Base-by-base conservation (phyloP, 2,888 invertebrate genomes). In the Athalia rosae region DNA sequence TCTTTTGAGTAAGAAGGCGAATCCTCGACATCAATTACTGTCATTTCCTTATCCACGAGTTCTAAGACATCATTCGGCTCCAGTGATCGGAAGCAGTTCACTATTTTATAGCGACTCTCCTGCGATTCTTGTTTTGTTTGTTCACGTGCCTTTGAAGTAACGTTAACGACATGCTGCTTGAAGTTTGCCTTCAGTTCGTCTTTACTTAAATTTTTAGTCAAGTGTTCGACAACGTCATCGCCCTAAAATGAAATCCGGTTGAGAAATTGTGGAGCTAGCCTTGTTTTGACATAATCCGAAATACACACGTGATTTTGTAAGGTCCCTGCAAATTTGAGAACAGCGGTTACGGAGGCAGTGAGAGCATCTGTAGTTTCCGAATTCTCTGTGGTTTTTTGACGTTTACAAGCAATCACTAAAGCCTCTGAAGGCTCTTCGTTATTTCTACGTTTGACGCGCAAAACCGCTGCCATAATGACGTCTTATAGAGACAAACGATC, bases 271-370 rank as follows among this genome's bases (percentile, higher is more conserved):
- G 9, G 3, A 28, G 13, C 4, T 66, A 8, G 15, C 8, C 28
- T 50, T 28, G 2, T 9, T 11, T n/a, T 4, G 53, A 77, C 50
- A 78, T 78, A 47, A 69, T 41, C 53, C 41, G 43, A 2, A 41
- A n/a, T 63, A 78, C 79, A 85, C 90, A 95, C 95, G 91, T 93
- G 93, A 85, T 92, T 92, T 77, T 93, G 90, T n/a, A 95, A 91
- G 41, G 95, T 95, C 78, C 94, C 95, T 62, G 94, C 93, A 84
- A 95, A 95, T 84, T 94, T 94, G 9, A 95, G 92, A 56, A 95
- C 89, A 1, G 95, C 92, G 0, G 94, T 92, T 6, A 85, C 28
- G 4, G 87, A 80, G 50, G 41, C 15, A 3, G 71, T 53, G 4
- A 15, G 71, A 4, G 92, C 90, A 81, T 92, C 90, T 78, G 91